These are phyloP conservation scores for Nematostella vectensis DNA, from an alignment of 92 coral and sea anemone genomes.

Conservation along the genomic window DNA sequence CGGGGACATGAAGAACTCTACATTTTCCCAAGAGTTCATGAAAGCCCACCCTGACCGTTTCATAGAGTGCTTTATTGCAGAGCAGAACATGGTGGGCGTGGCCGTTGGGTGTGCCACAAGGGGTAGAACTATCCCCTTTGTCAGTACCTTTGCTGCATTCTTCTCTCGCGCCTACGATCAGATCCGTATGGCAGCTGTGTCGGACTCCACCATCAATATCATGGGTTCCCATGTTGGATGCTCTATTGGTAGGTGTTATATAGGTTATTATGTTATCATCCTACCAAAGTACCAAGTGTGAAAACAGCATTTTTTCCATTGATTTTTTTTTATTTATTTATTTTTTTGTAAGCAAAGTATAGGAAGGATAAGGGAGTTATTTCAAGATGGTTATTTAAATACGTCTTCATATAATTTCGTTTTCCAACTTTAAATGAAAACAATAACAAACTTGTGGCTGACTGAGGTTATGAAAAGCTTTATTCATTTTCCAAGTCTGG, in stretches of 20 bases:
- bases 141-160: constrained; percentile 89
- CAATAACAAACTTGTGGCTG: no score
- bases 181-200: constrained; percentile 87
- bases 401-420: no score
- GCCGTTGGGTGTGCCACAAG: constrained; percentile 96
- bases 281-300: neutral
- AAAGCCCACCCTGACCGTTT: constrained; percentile 73
- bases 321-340: neutral
- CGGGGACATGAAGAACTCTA: constrained; percentile 94
- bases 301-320: neutral
- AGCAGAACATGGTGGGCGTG: constrained; percentile 93
- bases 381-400: no score
- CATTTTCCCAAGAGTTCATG: constrained; percentile 63
- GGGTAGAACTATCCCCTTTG: constrained; percentile 84
- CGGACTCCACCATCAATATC: constrained; percentile 80
- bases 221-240: constrained; percentile 96
- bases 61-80: constrained; percentile 94
- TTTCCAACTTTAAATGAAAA: no score
- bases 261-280: no score
- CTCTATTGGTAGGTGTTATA: constrained; percentile 95
- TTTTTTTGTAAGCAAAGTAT: no score
- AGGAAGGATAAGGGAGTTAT: no score
- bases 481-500: no score
- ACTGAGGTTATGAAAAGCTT: no score
- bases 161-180: constrained; percentile 89